phyloP scores from a whole-genome alignment of 2,113 vertebrate genomes.

The Charadrius vociferus region DNA sequence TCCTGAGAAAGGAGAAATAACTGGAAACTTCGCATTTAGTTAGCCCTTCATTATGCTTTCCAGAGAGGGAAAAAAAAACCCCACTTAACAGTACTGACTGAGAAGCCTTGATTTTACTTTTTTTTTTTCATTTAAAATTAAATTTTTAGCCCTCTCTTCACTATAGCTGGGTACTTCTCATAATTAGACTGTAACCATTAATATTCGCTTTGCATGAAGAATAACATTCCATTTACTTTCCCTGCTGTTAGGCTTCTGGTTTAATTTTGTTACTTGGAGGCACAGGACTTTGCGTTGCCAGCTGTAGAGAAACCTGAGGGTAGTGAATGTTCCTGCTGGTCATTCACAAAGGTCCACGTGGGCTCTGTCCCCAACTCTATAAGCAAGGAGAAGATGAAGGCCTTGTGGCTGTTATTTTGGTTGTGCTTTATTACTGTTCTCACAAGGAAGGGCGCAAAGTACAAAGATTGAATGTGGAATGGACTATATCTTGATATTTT shows the following conservation, averaged over 20 bases:
- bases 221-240: neutral
- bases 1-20: neutral
- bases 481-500: neutral
- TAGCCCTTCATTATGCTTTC: neutral
- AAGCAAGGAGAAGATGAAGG: neutral
- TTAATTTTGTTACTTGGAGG: neutral
- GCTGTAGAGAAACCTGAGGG: neutral
- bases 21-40: neutral
- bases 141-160: neutral
- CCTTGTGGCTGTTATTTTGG: neutral
- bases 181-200: neutral
- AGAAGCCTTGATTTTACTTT: neutral
- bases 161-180: neutral
- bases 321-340: neutral
- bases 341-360: neutral
- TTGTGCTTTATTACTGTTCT: neutral
- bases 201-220: neutral
- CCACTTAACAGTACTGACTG: neutral
- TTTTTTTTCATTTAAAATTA: neutral
- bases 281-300: neutral
- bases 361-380: neutral
- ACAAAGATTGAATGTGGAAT: neutral
- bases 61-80: neutral
- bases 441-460: neutral
- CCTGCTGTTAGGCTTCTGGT: neutral